phyloP scores from a whole-genome alignment of 2,113 vertebrate species.

The Heptranchias perlo region DNA sequence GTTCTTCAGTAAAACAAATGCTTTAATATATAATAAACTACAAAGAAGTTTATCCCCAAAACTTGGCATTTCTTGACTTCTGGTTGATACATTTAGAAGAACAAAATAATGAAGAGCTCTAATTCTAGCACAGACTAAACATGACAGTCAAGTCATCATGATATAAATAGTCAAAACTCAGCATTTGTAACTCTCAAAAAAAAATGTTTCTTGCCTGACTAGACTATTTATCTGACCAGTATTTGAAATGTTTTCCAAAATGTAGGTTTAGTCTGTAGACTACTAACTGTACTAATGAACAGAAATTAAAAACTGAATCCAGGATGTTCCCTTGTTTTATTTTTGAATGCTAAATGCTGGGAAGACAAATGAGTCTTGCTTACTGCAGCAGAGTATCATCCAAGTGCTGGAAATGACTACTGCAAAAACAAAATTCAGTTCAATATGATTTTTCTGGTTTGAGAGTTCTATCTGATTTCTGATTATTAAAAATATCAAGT shows the following conservation, averaged over 20 bases:
- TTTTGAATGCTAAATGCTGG: neutral
- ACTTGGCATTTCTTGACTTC: neutral
- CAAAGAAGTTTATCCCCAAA: neutral
- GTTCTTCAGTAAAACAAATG: neutral
- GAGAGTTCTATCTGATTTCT: neutral
- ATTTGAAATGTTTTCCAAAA: neutral
- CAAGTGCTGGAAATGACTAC: neutral
- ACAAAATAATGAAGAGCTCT: neutral
- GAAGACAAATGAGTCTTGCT: neutral
- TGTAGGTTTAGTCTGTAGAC: neutral
- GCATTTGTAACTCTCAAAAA: neutral
- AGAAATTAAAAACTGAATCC: neutral
- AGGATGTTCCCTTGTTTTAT: neutral
- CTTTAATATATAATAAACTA: neutral
- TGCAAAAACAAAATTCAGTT: constrained; percentile 26
- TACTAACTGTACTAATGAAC: no score
- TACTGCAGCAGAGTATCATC: neutral
- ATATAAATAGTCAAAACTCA: neutral
- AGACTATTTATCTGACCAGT: neutral
- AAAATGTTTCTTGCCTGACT: neutral
- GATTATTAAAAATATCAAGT: neutral
- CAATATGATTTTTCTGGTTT: neutral
- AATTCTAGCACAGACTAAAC: neutral
- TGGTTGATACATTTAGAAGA: neutral
- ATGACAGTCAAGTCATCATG: neutral